phyloP scores from a whole-genome alignment of 2,113 vertebrate species.

The Panurus biarmicus region DNA sequence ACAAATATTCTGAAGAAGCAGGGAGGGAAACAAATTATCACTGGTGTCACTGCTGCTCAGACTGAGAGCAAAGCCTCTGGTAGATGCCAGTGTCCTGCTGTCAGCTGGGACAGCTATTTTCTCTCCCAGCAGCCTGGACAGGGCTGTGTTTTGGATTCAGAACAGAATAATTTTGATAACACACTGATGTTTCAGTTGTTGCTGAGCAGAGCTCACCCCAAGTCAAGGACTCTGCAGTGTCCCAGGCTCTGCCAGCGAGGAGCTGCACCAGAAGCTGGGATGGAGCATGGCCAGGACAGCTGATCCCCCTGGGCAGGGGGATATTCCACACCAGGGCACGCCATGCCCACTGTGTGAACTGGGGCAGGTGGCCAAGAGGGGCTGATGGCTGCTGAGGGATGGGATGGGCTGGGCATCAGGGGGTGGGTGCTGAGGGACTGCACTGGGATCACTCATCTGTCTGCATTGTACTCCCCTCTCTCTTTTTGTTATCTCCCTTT shows the following conservation, averaged over 20 bases:
- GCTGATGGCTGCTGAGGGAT: not conserved
- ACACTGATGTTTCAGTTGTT: not conserved
- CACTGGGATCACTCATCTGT: not conserved
- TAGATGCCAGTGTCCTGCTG: not conserved
- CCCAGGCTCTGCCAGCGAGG: not conserved
- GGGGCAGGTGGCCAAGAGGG: not conserved
- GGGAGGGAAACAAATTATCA: not conserved
- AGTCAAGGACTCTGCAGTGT: not conserved
- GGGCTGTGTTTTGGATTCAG: not conserved
- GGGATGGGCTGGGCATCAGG: not conserved
- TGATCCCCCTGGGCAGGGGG: not conserved
- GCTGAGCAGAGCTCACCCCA: not conserved
- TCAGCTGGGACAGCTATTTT: not conserved
- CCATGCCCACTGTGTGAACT: not conserved
- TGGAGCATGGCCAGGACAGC: not conserved
- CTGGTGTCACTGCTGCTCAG: not conserved
- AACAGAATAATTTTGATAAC: not conserved
- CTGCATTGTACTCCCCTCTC: not conserved
- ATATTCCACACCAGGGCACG: not conserved
- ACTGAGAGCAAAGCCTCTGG: not conserved
- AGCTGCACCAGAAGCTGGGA: not conserved
- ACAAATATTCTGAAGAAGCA: not conserved
- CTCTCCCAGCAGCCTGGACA: not conserved
- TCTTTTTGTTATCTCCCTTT: not conserved
- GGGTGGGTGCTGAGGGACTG: not conserved